These are phyloP conservation scores for Ptycholaimellus sp. DNA, from an alignment of 2,888 invertebrate genomes.

Conservation along the genomic window DNA sequence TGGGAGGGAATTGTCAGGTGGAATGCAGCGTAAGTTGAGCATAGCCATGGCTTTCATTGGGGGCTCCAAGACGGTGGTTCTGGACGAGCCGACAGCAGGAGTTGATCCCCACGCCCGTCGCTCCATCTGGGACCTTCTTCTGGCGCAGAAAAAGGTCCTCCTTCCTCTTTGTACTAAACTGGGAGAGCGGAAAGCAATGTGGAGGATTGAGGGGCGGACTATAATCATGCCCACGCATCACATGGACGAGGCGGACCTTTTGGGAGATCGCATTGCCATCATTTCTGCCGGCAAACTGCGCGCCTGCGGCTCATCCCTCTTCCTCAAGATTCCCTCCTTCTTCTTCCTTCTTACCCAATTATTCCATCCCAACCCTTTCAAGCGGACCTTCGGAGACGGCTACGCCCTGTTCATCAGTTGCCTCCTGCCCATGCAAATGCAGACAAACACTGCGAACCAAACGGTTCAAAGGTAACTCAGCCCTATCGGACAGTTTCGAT, in stretches of 20 bases:
- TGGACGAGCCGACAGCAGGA: conserved; percentile 49
- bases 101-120: conserved; percentile 67
- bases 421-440: too few relatives aligned
- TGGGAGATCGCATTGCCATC: conserved; percentile 59
- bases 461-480: too few relatives aligned
- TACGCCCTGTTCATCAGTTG: too few relatives aligned
- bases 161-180: too few relatives aligned
- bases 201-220: conserved; percentile 44
- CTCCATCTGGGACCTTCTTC: conserved; percentile 59
- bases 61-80: conserved; percentile 35
- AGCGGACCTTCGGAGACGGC: too few relatives aligned
- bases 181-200: too few relatives aligned
- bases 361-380: too few relatives aligned
- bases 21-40: conserved; percentile 66
- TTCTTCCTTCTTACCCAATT: too few relatives aligned
- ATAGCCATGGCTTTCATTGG: conserved; percentile 63
- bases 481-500: too few relatives aligned
- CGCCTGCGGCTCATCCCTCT: conserved; percentile 56
- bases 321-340: conserved; percentile 45
- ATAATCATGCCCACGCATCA: conserved; percentile 63
- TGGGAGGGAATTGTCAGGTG: conserved; percentile 25
- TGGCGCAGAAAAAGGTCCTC: conserved; percentile 31
- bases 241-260: conserved; percentile 60
- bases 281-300: conserved; percentile 41
- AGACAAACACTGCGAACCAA: too few relatives aligned